These are phyloP conservation scores for Monarcha castaneiventris DNA, from an alignment of 2,113 vertebrate genomes.

Conservation along the genomic window DNA sequence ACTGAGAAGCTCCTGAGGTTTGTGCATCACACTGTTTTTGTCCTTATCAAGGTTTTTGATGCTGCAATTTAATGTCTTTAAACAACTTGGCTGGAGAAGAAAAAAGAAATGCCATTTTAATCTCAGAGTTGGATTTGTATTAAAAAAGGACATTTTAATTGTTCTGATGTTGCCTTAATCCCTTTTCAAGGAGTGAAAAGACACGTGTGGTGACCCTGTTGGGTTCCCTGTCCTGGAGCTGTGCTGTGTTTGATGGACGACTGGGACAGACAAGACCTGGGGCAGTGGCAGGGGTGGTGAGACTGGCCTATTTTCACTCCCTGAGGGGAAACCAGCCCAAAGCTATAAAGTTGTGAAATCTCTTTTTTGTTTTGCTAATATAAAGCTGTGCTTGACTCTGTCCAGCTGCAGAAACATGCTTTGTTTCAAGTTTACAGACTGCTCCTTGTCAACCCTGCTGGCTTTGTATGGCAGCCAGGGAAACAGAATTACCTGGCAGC, in stretches of 20 bases:
- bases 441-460: background rate
- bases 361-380: background rate
- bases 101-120: background rate
- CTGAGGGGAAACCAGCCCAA: background rate
- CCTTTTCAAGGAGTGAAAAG: background rate
- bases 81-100: background rate
- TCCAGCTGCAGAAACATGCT: conserved; percentile 9
- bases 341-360: background rate
- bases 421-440: conserved; percentile 3
- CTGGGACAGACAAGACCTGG: background rate
- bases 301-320: background rate
- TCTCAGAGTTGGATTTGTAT: background rate
- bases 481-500: background rate
- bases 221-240: background rate
- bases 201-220: background rate
- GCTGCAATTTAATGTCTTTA: background rate
- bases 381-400: background rate
- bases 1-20: background rate
- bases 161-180: background rate
- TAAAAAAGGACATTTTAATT: background rate
- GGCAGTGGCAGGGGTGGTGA: background rate
- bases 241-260: background rate
- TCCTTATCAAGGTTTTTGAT: background rate
- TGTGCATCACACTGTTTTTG: fast-evolving
- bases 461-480: background rate